phyloP scores from a whole-genome alignment of 2,888 invertebrate genomes.

The Drymonia ruficornis region DNA sequence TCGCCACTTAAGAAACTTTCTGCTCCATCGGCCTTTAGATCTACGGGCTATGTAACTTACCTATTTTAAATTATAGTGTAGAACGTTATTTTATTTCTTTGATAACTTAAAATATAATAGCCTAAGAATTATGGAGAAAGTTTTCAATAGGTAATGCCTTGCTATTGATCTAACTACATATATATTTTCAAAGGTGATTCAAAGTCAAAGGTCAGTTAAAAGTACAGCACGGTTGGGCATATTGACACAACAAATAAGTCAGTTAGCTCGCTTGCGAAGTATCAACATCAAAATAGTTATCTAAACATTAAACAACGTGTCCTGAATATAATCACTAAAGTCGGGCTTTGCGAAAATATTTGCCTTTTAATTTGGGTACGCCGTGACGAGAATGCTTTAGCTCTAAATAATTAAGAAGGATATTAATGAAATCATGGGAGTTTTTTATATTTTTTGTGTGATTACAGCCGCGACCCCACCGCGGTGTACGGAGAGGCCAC shows the following conservation, averaged over 20 bases:
- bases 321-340: not conserved
- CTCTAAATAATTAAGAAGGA: not conserved
- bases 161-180: not conserved
- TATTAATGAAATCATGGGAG: not conserved
- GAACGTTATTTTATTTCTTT: no score
- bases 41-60: no score
- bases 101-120: no score
- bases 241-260: not conserved
- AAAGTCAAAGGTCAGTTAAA: not conserved
- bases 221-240: not conserved
- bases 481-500: no score
- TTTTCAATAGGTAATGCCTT: not conserved
- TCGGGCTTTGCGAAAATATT: not conserved
- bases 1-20: no score
- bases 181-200: not conserved
- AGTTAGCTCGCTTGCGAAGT: not conserved
- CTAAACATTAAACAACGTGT: not conserved
- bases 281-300: slow-evolving; percentile 2
- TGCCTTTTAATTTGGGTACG: not conserved
- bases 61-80: no score
- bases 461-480: no score
- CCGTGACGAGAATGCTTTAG: not conserved
- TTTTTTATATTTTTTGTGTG: no score
- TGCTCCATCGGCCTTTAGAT: no score
- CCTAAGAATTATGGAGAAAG: no score